Evolutionary conservation across 2,113 vertebrate species (phyloP).

Genomic region (Pseudopodoces humilis): DNA sequence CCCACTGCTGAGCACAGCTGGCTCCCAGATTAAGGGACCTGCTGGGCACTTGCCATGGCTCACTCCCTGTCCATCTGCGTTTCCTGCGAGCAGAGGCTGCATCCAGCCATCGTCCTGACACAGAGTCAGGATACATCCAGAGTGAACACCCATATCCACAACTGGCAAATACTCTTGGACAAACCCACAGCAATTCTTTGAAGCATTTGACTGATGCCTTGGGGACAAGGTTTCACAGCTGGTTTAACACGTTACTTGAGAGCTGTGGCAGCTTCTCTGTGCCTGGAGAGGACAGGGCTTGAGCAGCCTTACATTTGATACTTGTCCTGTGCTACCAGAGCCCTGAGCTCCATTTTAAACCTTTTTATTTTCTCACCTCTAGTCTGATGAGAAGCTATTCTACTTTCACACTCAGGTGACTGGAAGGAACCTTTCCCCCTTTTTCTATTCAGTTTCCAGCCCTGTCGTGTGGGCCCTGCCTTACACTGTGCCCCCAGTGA

Average conservation of each 20-base stretch:
- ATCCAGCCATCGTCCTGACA: background rate
- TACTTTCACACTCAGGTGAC: background rate
- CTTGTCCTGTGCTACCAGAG: background rate
- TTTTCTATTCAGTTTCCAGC: background rate
- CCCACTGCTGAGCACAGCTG: background rate
- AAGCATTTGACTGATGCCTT: background rate
- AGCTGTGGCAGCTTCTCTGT: background rate
- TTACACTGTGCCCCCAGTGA: background rate
- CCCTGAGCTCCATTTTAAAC: background rate
- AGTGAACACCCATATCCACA: background rate
- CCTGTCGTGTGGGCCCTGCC: background rate
- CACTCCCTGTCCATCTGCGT: background rate
- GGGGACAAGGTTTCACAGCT: background rate
- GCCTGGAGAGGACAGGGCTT: background rate
- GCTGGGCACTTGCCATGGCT: background rate
- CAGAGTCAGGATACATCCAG: accelerated
- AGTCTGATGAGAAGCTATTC: background rate
- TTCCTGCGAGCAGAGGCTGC: background rate
- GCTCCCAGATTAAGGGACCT: background rate
- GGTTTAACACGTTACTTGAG: background rate
- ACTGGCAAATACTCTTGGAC: background rate
- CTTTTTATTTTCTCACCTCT: background rate
- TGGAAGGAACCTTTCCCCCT: background rate
- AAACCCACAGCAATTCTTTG: background rate
- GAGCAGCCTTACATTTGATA: accelerated